Evolutionary conservation across 2,888 invertebrate genomes (phyloP).

Genomic region (Amitus sp.): DNA sequence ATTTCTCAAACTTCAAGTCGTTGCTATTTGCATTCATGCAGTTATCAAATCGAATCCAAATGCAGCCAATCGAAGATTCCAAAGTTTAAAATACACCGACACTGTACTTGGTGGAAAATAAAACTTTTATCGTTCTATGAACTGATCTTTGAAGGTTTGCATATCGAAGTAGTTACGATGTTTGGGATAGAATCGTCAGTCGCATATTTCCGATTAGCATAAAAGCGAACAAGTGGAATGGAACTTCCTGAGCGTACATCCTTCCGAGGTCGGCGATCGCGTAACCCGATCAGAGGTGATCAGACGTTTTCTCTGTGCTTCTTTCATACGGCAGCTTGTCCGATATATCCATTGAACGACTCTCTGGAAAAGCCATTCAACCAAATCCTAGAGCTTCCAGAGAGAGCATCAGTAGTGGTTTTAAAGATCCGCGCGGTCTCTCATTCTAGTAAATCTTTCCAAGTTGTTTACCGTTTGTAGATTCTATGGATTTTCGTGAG

Average conservation of each 20-base stretch:
- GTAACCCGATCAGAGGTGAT: background rate
- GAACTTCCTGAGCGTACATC: background rate
- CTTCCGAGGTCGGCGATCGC: background rate
- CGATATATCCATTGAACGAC: slow-evolving; percentile 1
- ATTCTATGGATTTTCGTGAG: slow-evolving; percentile 4
- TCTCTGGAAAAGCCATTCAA: slow-evolving; percentile 9
- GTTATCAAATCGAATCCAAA: too few relatives aligned
- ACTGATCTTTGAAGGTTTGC: too few relatives aligned
- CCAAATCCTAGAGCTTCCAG: slow-evolving; percentile 11
- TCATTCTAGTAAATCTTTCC: slow-evolving; percentile 28
- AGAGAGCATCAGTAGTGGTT: slow-evolving; percentile 25
- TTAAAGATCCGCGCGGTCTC: slow-evolving; percentile 21
- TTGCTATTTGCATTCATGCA: too few relatives aligned
- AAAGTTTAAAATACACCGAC: too few relatives aligned
- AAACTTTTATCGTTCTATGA: too few relatives aligned
- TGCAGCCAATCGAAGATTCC: too few relatives aligned
- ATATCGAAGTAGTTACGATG: too few relatives aligned
- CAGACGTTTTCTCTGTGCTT: background rate
- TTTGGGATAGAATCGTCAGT: too few relatives aligned
- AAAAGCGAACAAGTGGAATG: too few relatives aligned
- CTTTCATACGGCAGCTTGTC: background rate
- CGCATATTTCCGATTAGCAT: too few relatives aligned
- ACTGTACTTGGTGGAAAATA: too few relatives aligned
- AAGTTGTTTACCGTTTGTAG: slow-evolving; percentile 32
- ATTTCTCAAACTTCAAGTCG: too few relatives aligned